These are phyloP conservation scores for Copidosoma floridanum DNA, from an alignment of 1,140 invertebrate species.

Conservation along the genomic window DNA sequence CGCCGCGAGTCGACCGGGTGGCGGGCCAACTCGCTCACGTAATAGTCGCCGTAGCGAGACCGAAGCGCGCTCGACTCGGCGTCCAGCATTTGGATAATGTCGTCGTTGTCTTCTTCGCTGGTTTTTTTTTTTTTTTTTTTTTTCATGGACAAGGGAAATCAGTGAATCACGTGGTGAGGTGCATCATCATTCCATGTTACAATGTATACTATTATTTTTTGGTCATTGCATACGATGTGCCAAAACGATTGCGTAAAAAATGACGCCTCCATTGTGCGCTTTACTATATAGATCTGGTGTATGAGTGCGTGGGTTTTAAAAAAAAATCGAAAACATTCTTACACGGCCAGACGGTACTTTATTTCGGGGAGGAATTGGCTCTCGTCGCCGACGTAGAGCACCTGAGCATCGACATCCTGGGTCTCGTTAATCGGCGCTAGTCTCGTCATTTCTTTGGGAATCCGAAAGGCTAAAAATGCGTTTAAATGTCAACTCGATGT, in stretches of 20 bases:
- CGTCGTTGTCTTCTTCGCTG: slow-evolving; percentile 74
- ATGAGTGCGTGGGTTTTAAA: too few relatives aligned
- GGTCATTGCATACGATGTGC: too few relatives aligned
- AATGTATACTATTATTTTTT: background rate
- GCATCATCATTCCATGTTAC: background rate
- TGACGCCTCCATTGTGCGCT: too few relatives aligned
- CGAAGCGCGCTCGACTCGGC: slow-evolving; percentile 56
- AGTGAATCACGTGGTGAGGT: background rate
- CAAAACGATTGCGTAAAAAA: too few relatives aligned
- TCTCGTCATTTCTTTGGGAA: slow-evolving; percentile 35
- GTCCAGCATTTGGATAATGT: slow-evolving; percentile 67
- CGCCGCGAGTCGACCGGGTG: slow-evolving; percentile 38
- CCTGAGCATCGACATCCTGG: slow-evolving; percentile 22
- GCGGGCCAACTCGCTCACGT: slow-evolving; percentile 67
- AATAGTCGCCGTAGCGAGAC: slow-evolving; percentile 68
- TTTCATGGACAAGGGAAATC: background rate
- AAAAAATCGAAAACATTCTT: too few relatives aligned
- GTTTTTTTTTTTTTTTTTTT: background rate
- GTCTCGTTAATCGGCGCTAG: slow-evolving; percentile 14
- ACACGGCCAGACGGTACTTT: slow-evolving; percentile 58
- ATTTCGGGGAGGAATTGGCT: slow-evolving; percentile 51
- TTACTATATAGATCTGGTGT: too few relatives aligned
- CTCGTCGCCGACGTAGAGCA: slow-evolving; percentile 46
- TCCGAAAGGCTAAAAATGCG: slow-evolving; percentile 28
- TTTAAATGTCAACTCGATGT: too few relatives aligned